Conservation (phyloP, 1,140 invertebrate genomes). For the Holotrichia oblita region DNA sequence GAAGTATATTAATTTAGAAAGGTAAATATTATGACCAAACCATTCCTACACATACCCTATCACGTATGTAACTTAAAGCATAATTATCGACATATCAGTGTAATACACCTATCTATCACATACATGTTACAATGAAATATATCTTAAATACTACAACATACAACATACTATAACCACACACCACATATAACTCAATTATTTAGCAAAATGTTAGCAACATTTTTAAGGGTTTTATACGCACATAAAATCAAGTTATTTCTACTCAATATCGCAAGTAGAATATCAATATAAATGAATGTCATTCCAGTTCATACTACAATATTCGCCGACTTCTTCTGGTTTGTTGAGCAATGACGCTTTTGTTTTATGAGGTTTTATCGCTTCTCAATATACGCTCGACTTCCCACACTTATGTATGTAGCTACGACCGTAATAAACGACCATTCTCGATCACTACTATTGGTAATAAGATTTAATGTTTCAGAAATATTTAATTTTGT, state of each 20-base stretch:
- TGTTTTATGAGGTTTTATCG: not conserved
- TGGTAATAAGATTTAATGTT: constrained; percentile 1
- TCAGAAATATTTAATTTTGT: constrained; percentile 2
- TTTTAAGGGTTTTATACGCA: not conserved
- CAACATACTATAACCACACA: too few relatives aligned
- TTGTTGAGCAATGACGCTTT: not conserved
- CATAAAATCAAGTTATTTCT: constrained; percentile 8
- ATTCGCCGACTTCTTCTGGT: not conserved
- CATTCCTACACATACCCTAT: too few relatives aligned
- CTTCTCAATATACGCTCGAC: not conserved
- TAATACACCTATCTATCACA: too few relatives aligned
- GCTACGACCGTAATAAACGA: not conserved
- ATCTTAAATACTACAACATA: too few relatives aligned
- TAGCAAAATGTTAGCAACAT: not conserved
- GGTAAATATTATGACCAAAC: too few relatives aligned
- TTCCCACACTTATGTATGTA: not conserved
- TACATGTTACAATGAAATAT: too few relatives aligned
- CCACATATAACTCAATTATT: not conserved
- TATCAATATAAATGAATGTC: not conserved
- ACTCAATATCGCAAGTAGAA: not conserved
- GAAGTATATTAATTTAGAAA: too few relatives aligned
- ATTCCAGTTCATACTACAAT: not conserved
- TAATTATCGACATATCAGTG: not conserved
- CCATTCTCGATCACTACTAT: not conserved
- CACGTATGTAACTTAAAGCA: too few relatives aligned